phyloP scores from a whole-genome alignment of 2,797 vertebrate genomes.

The Merluccius polli region DNA sequence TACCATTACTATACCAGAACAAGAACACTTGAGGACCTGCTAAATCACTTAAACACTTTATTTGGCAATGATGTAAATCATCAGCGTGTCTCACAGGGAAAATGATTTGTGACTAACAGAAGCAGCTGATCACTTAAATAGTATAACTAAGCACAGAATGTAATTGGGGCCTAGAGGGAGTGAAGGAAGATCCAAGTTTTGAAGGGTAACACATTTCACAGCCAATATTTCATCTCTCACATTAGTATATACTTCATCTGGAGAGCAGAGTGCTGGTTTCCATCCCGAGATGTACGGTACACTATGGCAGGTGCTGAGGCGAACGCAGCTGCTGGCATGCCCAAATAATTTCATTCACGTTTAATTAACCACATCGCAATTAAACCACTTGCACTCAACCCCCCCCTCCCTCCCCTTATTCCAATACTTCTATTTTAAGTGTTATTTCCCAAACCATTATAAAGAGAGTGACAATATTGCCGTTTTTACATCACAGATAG shows the following conservation, averaged over 20 bases:
- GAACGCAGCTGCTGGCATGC: constrained; percentile 54
- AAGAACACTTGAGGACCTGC: not conserved
- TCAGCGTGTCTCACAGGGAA: constrained; percentile 48
- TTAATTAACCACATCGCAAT: constrained; percentile 57
- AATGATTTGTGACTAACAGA: constrained; percentile 57
- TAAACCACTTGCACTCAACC: constrained; percentile 27
- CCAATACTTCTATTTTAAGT: constrained; percentile 9
- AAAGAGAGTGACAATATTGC: constrained; percentile 16
- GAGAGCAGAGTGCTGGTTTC: constrained; percentile 48
- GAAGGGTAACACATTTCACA: constrained; percentile 58
- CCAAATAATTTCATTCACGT: constrained; percentile 49
- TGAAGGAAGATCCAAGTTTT: constrained; percentile 61
- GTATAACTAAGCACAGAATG: constrained; percentile 35
- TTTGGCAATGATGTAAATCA: constrained; percentile 43
- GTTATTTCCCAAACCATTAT: constrained; percentile 25
- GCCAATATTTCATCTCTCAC: constrained; percentile 64
- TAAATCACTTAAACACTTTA: not conserved
- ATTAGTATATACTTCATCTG: constrained; percentile 37
- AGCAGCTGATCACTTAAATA: constrained; percentile 57
- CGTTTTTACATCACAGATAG: constrained; percentile 20
- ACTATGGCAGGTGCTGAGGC: constrained; percentile 56
- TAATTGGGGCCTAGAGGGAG: constrained; percentile 60
- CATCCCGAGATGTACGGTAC: constrained; percentile 50
- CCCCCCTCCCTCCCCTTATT: constrained; percentile 25
- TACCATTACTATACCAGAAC: not conserved